These are phyloP conservation scores for Drosophila eohydei DNA, from an alignment of 2,888 invertebrate species.

Conservation along the genomic window DNA sequence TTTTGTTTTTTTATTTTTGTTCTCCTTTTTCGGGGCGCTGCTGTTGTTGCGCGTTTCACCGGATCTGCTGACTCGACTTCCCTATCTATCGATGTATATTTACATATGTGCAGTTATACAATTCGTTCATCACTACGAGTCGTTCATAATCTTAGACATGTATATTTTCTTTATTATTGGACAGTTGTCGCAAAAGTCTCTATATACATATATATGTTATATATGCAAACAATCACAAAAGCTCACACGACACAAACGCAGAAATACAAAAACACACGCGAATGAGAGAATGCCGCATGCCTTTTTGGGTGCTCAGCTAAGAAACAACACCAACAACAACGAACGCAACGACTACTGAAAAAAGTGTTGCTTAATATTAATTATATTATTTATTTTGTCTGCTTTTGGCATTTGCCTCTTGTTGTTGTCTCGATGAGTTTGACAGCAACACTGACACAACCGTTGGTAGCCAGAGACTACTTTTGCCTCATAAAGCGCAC, in stretches of 20 bases:
- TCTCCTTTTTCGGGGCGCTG: conserved; percentile 7
- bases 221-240: conserved; percentile 17
- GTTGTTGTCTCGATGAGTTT: conserved; percentile 66
- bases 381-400: conserved; percentile 48
- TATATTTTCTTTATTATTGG: conserved; percentile 25
- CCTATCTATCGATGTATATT: not conserved
- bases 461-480: conserved; percentile 14
- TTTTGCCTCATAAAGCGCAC: conserved; percentile 16
- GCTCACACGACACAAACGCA: conserved; percentile 6
- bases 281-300: conserved; percentile 20
- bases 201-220: conserved; percentile 3
- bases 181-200: conserved; percentile 17
- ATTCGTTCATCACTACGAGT: conserved; percentile 19
- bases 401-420: conserved; percentile 30
- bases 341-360: conserved; percentile 8
- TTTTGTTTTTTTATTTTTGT: conserved; percentile 12
- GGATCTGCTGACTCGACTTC: not conserved
- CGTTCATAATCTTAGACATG: conserved; percentile 1
- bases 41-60: not conserved
- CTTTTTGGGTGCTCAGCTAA: conserved; percentile 11
- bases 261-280: conserved; percentile 3
- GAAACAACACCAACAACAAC: not conserved
- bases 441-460: conserved; percentile 53
- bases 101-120: conserved; percentile 21
- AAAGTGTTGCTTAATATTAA: conserved; percentile 36